Conservation (phyloP, 2,888 invertebrate genomes). For the Callyntrura guangdongensis region DNA sequence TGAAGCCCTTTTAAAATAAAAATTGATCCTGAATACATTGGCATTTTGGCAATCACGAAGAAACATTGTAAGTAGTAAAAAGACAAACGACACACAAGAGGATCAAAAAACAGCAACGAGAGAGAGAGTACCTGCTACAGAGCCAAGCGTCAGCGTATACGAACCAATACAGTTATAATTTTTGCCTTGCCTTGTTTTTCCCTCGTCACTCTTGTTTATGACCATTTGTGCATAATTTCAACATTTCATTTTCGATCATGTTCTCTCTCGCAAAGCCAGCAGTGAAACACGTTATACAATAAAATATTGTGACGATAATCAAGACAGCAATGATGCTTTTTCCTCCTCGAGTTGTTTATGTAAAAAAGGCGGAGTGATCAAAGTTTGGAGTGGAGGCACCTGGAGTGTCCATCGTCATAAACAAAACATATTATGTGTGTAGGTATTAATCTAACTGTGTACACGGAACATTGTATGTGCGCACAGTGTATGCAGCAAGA, state of each 20-base stretch:
- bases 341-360: conserved; percentile 66
- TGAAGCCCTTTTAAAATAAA: conserved; percentile 15
- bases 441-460: neutral
- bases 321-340: conserved; percentile 4
- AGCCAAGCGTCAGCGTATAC: neutral
- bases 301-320: conserved; percentile 38
- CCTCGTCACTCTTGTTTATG: conserved; percentile 9
- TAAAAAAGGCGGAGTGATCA: conserved; percentile 58
- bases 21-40: conserved; percentile 22
- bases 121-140: neutral
- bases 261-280: neutral
- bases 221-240: conserved; percentile 15
- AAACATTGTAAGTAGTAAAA: conserved; percentile 29
- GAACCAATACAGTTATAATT: conserved; percentile 34
- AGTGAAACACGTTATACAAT: conserved; percentile 29
- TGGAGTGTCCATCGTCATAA: conserved; percentile 69
- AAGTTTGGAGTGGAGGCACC: conserved; percentile 61
- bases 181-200: conserved; percentile 47
- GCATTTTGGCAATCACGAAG: conserved; percentile 33
- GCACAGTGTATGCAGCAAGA: too few relatives aligned
- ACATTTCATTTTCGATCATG: conserved; percentile 17
- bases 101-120: conserved; percentile 6
- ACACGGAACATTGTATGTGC: neutral
- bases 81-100: conserved; percentile 28
- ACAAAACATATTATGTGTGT: neutral